phyloP scores from a whole-genome alignment of 2,113 vertebrate genomes.

The Tachysurus vachellii region DNA sequence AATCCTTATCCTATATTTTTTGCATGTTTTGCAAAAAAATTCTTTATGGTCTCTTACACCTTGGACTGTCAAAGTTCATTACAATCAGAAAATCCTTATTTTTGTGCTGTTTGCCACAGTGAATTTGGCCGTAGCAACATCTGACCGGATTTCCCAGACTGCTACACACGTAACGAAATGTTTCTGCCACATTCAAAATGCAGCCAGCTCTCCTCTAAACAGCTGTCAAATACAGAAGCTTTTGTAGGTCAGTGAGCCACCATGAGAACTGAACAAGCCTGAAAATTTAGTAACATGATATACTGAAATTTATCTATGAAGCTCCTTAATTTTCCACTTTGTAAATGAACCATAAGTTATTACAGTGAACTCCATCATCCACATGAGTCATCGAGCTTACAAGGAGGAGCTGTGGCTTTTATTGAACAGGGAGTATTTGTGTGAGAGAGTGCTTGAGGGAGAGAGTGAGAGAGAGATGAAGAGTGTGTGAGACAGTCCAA shows the following conservation, averaged over 20 bases:
- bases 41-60: background rate
- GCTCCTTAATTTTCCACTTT: background rate
- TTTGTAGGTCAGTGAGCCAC: background rate
- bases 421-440: background rate
- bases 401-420: background rate
- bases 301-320: background rate
- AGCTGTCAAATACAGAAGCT: background rate
- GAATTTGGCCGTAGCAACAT: background rate
- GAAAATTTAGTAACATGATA: slow-evolving; percentile 9
- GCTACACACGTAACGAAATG: background rate
- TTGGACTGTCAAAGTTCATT: background rate
- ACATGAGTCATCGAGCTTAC: slow-evolving; percentile 17
- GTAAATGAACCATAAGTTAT: background rate
- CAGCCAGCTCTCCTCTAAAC: background rate
- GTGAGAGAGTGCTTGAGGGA: background rate
- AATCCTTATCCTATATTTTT: background rate
- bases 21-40: background rate
- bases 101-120: background rate
- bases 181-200: background rate
- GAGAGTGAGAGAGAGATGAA: background rate
- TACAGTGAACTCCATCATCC: background rate
- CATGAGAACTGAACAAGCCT: slow-evolving; percentile 12
- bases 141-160: background rate
- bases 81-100: background rate
- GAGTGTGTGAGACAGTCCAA: background rate